Conservation (phyloP, 2,113 vertebrate genomes). For the Mus spicilegus region DNA sequence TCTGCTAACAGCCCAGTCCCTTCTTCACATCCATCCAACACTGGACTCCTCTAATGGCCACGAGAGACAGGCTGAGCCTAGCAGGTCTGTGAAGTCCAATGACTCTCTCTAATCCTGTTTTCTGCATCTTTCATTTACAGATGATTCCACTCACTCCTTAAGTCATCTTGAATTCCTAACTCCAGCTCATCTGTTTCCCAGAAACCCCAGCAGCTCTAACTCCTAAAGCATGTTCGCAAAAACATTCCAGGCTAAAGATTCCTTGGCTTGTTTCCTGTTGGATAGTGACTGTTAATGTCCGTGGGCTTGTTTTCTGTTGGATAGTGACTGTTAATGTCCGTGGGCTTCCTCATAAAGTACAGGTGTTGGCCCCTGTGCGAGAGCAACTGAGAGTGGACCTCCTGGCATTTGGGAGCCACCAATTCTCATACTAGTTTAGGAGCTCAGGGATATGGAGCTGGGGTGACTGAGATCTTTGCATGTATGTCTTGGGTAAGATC, state of each 20-base stretch:
- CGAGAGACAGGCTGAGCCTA: neutral
- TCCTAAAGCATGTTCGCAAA: constrained; percentile 12
- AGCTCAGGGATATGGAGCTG: neutral
- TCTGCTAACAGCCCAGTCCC: neutral
- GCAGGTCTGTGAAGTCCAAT: neutral
- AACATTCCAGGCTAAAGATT: neutral
- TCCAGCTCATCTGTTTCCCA: neutral
- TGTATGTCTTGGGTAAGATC: neutral
- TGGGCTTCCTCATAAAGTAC: neutral
- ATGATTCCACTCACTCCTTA: neutral
- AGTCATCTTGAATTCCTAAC: neutral
- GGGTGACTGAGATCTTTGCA: neutral
- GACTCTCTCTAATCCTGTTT: neutral
- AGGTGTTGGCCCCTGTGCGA: neutral
- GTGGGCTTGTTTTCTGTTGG: neutral
- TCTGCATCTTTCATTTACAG: neutral
- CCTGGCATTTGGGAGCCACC: neutral
- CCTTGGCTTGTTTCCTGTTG: neutral
- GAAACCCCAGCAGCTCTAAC: neutral
- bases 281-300: neutral
- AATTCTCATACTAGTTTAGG: neutral
- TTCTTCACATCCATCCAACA: neutral
- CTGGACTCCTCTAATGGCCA: neutral
- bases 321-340: neutral
- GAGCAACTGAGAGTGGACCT: neutral